Conservation (phyloP, 2,113 vertebrate genomes). For the Ancistrus triradiatus region DNA sequence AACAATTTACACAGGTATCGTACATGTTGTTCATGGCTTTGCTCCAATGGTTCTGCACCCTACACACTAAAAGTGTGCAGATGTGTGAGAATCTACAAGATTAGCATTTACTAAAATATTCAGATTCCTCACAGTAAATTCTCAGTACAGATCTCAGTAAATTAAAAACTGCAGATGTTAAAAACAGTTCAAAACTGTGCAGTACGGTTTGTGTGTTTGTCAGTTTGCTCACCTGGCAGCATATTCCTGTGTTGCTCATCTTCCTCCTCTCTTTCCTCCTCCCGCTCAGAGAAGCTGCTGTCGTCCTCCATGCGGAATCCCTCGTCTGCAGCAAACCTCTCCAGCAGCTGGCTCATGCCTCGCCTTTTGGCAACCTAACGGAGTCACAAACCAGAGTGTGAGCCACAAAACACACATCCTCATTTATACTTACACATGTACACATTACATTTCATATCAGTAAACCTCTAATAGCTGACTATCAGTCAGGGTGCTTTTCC, state of each 20-base stretch:
- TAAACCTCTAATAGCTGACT: not conserved
- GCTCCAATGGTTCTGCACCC: too few relatives aligned
- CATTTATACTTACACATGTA: constrained; percentile 5
- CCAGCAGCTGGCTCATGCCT: constrained; percentile 84
- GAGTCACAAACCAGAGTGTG: constrained; percentile 42
- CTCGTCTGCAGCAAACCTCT: constrained; percentile 84
- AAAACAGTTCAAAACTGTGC: too few relatives aligned
- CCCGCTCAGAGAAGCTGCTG: constrained; percentile 88
- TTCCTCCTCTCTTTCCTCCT: constrained; percentile 64
- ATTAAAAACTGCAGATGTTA: too few relatives aligned
- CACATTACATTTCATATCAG: not conserved
- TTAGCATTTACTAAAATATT: too few relatives aligned
- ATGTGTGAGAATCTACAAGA: too few relatives aligned
- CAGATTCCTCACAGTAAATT: too few relatives aligned
- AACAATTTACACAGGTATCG: too few relatives aligned
- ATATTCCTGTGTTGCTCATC: constrained; percentile 47
- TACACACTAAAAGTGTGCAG: too few relatives aligned
- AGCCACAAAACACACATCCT: constrained; percentile 15
- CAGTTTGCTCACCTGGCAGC: constrained; percentile 56
- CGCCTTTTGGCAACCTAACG: constrained; percentile 72
- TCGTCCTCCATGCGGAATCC: constrained; percentile 83
- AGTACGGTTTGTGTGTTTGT: constrained; percentile 30
- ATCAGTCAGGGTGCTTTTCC: not conserved
- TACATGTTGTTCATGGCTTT: too few relatives aligned
- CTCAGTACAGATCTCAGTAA: too few relatives aligned